A percentile compares a stretch with the other conserved stretches of the same genome.
Conservation (phyloP, 2,113 vertebrate species). For the human region GRCh38 chr4:85751501-85752000, state of each 20-base stretch:
- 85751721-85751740: not conserved
- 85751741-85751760: not conserved
- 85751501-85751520: not conserved
- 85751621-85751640: constrained; percentile 42
- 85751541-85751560: not conserved
- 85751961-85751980: not conserved
- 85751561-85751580: constrained; percentile 46
- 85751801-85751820: no score
- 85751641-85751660: constrained; percentile 22
- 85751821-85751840: not conserved
- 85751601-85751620: constrained; percentile 33
- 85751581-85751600: constrained; percentile 45
- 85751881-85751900: not conserved
- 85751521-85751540: not conserved
- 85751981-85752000: not conserved
- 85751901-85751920: not conserved
- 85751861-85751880: not conserved
- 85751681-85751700: constrained; percentile 4
- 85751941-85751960: not conserved
- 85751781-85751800: not conserved
- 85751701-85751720: constrained; percentile 6
- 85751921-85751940: not conserved
- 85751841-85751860: not conserved
- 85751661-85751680: not conserved
- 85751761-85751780: not conserved